Evolutionary conservation across 2,888 invertebrate genomes (phyloP).

Genomic region (Xylota segnis): DNA sequence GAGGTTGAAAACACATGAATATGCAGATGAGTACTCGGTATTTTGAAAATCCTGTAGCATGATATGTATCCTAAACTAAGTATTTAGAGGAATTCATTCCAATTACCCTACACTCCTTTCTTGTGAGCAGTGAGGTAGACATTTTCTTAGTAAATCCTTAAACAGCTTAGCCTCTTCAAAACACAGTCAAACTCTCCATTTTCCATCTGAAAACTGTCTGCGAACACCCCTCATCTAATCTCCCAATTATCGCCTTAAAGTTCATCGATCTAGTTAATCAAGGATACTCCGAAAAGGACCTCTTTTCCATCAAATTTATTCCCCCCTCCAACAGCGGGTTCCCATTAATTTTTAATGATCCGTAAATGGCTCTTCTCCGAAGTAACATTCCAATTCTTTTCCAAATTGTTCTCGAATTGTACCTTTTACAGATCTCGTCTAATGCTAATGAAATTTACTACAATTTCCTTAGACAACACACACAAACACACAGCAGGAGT

Average conservation of each 20-base stretch:
- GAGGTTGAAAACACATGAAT: too few species aligned
- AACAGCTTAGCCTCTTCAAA: not conserved
- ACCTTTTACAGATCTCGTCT: constrained; percentile 24
- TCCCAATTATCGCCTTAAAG: not conserved
- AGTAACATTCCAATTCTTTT: not conserved
- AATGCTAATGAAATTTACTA: constrained; percentile 2
- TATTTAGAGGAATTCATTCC: too few species aligned
- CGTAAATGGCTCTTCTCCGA: not conserved
- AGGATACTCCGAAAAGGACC: not conserved
- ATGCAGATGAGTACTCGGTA: too few species aligned
- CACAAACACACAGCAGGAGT: not conserved
- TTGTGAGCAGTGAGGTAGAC: not conserved
- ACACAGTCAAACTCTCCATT: not conserved
- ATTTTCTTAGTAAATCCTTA: not conserved
- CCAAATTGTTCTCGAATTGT: constrained; percentile 18
- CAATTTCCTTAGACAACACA: constrained; percentile 10
- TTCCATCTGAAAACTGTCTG: not conserved
- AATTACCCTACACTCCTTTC: too few species aligned
- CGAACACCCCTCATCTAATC: not conserved
- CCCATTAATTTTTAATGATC: constrained; percentile 8
- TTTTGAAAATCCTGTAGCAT: too few species aligned
- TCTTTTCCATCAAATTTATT: not conserved
- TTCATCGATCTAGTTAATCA: not conserved
- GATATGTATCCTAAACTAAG: too few species aligned
- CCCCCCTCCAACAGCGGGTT: not conserved